Evolutionary conservation across 2,888 invertebrate species (phyloP).

Genomic region (Lasioglossum lativentre): DNA sequence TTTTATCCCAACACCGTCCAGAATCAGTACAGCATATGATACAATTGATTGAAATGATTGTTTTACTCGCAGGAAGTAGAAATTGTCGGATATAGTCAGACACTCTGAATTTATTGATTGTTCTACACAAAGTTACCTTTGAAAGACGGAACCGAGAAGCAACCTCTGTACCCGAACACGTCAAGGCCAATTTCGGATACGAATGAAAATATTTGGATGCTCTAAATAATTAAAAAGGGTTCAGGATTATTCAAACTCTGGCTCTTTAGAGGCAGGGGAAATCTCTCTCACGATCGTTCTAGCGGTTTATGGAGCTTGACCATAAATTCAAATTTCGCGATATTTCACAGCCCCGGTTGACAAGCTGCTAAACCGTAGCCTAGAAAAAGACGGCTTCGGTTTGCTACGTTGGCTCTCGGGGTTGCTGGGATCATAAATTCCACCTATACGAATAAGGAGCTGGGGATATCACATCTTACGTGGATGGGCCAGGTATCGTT

Average conservation of each 20-base stretch:
- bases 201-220: too few species aligned
- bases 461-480: constrained; percentile 45
- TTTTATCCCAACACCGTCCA: background rate
- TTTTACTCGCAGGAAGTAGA: background rate
- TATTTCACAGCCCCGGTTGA: constrained; percentile 41
- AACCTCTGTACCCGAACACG: too few species aligned
- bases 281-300: background rate
- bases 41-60: background rate
- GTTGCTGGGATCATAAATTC: constrained; percentile 39
- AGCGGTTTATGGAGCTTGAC: background rate
- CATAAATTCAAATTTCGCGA: constrained; percentile 49
- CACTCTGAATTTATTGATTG: background rate
- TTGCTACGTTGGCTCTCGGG: constrained; percentile 35
- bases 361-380: constrained; percentile 45
- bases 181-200: background rate
- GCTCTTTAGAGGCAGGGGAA: background rate
- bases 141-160: too few species aligned
- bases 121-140: too few species aligned
- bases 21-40: background rate
- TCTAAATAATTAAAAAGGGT: constrained; percentile 13
- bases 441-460: constrained; percentile 48
- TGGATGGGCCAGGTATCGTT: constrained; percentile 24
- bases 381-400: constrained; percentile 33
- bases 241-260: constrained; percentile 26
- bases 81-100: background rate